These are phyloP conservation scores for Campoletis sonorensis DNA, from an alignment of 1,140 invertebrate genomes.

Conservation along the genomic window DNA sequence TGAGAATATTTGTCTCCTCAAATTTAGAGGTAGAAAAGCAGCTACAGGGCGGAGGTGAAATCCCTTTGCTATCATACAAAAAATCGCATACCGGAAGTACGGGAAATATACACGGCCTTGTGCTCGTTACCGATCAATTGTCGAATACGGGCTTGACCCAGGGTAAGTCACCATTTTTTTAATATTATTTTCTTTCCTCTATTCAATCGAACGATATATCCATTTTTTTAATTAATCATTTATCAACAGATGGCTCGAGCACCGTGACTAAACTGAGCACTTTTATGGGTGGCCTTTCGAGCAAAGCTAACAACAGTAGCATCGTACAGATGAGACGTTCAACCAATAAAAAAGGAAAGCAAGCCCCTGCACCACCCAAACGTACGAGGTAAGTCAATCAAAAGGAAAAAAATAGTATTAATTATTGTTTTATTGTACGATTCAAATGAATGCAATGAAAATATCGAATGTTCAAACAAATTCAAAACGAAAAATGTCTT, in stretches of 20 bases:
- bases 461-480: no score
- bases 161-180: constrained; percentile 55
- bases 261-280: constrained; percentile 81
- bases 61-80: constrained; percentile 81
- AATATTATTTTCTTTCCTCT: constrained; percentile 14
- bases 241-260: constrained; percentile 78
- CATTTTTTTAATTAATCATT: constrained; percentile 53
- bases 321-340: constrained; percentile 90
- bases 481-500: no score
- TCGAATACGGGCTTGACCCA: constrained; percentile 67
- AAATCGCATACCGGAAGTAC: constrained; percentile 82
- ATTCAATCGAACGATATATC: constrained; percentile 28
- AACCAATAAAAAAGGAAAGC: constrained; percentile 92
- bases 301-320: constrained; percentile 78
- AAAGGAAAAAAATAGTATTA: constrained; percentile 42
- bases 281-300: constrained; percentile 79
- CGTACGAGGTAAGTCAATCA: constrained; percentile 85
- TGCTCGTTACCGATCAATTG: constrained; percentile 76
- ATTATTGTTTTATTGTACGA: neutral
- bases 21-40: constrained; percentile 90
- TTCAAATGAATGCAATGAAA: no score
- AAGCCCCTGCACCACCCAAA: constrained; percentile 96
- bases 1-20: constrained; percentile 41
- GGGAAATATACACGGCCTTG: constrained; percentile 81
- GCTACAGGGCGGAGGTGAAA: constrained; percentile 83